Evolutionary conservation across 2,888 invertebrate genomes (phyloP), one percentile per base, ranked within the genome.

Genomic region (Dryadula phaetusa): DNA sequence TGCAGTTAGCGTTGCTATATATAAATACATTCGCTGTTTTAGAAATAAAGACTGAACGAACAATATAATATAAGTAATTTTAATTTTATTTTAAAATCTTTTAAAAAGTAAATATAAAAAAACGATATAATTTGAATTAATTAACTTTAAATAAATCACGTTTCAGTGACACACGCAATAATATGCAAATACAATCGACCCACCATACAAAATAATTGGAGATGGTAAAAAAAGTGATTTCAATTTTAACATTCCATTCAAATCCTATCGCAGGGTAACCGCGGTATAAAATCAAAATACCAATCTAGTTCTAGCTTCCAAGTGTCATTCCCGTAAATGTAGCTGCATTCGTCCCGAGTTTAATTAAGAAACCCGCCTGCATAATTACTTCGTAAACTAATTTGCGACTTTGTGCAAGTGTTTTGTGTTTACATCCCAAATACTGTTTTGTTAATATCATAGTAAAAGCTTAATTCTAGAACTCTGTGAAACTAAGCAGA

Each of bases 161-260:
- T 53, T 12, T 32, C 16, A n/a, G 6, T 16, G 6, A 25, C 3
- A 5, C 54, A 20, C 2, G 20, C n/a, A 20, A 12, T 28, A 54
- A 37, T 34, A 54, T 34, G 20, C 20, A 54, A 37, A 34, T 37
- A 14, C 34, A 37, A 34, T 20, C 8, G 37, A 22, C 22, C 1
- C 5, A n/a, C 2, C n/a, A 40, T 56, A 16, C 37, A 56, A 56
- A 56, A 56, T 56, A 56, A 40, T 40, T 56, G 60, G 3, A 60
- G n/a, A 32, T 16, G 3, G 32, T 32, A 28, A 28, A 42, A 58
- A 28, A 44, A 28, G n/a, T 28, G 20, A 61, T 49, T 66, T 66
- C 70, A 60, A 70, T 72, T 69, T 67, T 65, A 65, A 62, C 63
- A 72, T 66, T 72, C 65, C 46, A 70, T 72, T 66, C 67, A 67